phyloP scores from a whole-genome alignment of 2,113 vertebrate genomes.

The human region DNA sequence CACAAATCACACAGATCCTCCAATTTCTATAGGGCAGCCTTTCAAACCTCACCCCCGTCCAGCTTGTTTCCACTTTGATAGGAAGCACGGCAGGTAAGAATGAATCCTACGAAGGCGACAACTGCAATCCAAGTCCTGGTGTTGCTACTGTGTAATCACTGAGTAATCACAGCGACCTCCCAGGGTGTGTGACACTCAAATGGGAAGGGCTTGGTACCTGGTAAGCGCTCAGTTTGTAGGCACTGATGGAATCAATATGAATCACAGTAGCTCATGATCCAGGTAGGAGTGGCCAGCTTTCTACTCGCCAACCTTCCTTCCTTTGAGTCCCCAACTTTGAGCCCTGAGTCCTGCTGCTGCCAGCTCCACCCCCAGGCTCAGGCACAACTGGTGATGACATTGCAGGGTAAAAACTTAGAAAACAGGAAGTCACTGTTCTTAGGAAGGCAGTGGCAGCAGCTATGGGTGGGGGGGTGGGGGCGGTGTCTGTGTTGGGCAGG shows the following conservation, averaged over 20 bases:
- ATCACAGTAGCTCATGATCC: not conserved
- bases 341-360: not conserved
- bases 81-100: not conserved
- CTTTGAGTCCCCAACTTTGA: not conserved
- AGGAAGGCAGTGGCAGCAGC: conserved; percentile 38
- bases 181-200: not conserved
- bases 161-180: accelerated
- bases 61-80: not conserved
- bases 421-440: conserved; percentile 73
- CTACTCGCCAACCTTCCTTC: not conserved
- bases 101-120: not conserved
- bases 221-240: not conserved
- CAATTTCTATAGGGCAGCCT: not conserved
- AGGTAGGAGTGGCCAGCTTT: not conserved
- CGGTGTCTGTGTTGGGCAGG: not conserved
- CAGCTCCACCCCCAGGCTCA: not conserved
- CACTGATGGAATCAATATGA: accelerated
- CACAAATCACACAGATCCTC: not conserved
- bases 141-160: not conserved
- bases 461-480: not conserved
- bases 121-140: not conserved
- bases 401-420: conserved; percentile 35
- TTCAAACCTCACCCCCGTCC: too few relatives aligned
- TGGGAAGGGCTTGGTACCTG: too few relatives aligned
- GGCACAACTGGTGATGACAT: not conserved